phyloP scores from a whole-genome alignment of 53 echinoderm and acorn worm genomes.

The Arbacia lixula region DNA sequence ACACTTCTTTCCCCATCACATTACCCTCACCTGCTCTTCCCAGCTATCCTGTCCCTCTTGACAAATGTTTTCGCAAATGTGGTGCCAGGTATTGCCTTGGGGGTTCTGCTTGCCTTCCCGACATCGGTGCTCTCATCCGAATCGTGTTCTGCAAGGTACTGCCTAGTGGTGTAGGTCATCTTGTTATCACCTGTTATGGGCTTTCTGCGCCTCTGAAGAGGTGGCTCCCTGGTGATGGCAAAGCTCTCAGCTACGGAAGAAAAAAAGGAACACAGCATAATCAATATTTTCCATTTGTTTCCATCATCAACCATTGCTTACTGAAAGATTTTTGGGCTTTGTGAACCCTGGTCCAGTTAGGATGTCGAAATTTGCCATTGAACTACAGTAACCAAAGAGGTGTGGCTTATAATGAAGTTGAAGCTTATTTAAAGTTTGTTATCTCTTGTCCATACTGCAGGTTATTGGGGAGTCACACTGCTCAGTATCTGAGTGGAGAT shows the following conservation, averaged over 20 bases:
- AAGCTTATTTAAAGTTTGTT: no score
- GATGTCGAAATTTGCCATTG: no score
- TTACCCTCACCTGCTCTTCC: constrained; percentile 16
- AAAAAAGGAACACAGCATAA: no score
- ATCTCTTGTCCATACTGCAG: no score
- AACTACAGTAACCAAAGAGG: no score
- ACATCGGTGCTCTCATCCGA: constrained; percentile 37
- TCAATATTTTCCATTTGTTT: no score
- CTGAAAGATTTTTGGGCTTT: background rate
- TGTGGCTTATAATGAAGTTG: no score
- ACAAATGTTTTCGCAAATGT: constrained; percentile 9
- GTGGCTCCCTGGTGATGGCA: constrained; percentile 71
- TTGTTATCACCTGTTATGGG: constrained; percentile 58
- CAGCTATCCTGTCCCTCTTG: background rate
- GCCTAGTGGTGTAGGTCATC: constrained; percentile 87
- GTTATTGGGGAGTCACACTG: no score
- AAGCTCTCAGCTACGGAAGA: constrained; percentile 1
- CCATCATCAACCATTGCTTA: no score
- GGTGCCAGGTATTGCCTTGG: constrained; percentile 24
- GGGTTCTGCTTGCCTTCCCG: constrained; percentile 44
- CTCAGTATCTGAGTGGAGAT: no score
- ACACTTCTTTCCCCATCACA: no score
- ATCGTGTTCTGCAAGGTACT: constrained; percentile 19
- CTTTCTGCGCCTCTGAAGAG: constrained; percentile 76
- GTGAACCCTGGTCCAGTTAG: no score